Conservation (phyloP, 1,140 invertebrate species). For the Leptinotarsa lineolata region DNA sequence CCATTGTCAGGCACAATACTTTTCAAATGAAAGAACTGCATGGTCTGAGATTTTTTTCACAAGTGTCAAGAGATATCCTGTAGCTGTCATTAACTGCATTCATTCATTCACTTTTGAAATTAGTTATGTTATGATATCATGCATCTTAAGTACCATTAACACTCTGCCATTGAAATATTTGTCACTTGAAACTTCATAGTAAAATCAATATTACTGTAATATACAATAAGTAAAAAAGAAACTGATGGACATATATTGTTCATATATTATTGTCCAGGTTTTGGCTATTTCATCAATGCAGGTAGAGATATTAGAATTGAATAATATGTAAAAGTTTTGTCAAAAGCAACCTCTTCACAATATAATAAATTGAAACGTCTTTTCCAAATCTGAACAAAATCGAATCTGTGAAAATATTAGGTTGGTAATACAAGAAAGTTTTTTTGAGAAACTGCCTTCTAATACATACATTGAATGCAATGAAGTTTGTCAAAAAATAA, state of each 20-base stretch:
- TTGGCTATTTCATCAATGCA: background rate
- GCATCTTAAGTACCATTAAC: conserved; percentile 6
- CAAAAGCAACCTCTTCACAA: no score
- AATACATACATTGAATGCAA: background rate
- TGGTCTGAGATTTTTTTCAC: background rate
- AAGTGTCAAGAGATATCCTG: conserved; percentile 2
- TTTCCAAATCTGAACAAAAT: no score
- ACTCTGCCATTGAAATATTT: background rate
- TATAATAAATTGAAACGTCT: no score
- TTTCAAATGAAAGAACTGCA: background rate
- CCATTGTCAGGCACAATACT: background rate
- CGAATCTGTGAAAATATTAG: no score
- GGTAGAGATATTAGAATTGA: no score
- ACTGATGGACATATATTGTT: no score
- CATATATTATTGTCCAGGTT: background rate
- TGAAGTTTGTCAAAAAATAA: background rate
- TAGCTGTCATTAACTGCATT: background rate
- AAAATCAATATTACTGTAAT: no score
- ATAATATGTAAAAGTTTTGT: no score
- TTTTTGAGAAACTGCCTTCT: background rate
- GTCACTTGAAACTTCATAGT: no score
- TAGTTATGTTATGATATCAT: conserved; percentile 1
- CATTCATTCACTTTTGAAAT: background rate
- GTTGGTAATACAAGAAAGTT: no score
- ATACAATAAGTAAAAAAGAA: no score